Base-by-base conservation (phyloP, 2,888 invertebrate species). In the Tanypteryx hageni region DNA sequence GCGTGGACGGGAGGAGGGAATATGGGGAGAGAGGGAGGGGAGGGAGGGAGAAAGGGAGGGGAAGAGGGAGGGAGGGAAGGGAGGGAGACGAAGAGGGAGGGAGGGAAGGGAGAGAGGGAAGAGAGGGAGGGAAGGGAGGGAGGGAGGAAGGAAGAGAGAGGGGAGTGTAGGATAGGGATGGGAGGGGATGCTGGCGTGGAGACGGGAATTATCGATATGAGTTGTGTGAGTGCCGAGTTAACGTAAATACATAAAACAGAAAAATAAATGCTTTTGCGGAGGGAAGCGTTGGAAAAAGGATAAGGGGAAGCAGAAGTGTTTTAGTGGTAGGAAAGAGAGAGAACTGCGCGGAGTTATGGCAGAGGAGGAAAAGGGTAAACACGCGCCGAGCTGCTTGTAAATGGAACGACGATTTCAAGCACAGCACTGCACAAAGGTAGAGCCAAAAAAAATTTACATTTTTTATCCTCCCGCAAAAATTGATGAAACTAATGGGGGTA, bases 181-280 rank as follows among this genome's bases (percentile, higher is more conserved):
- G 7, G n/a, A 13, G 31, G 31, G 14, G 44, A 31, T 57, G 83
- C 9, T 57, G 57, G 56, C 18, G 64, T 13, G 61, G 56, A 31
- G 61, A 64, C 89, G 31, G n/a, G 68, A 89, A 89, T 89, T 68
- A 68, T 89, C 89, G 89, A 89, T 89, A 68, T 68, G 89, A 89
- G 56, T 89, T 89, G 64, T 89, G 64, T n/a, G 64, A 89, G 64
- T 44, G 64, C 56, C 89, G 64, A 89, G 89, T 86, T 86, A 86
- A 86, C 61, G 86, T 61, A 86, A 86, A 86, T 86, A 86, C 89
- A 89, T 89, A 68, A 89, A 64, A 89, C 89, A 89, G 89, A 68
- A 89, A 89, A 89, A 89, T 64, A 86, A 89, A 89, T 83, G 83
- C 56, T 13, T 31, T 44, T 61, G 86, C 61, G 61, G 61, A 22